Base-by-base conservation (phyloP, 53 echinoderm and acorn worm genomes). In the Zoroaster sp. region DNA sequence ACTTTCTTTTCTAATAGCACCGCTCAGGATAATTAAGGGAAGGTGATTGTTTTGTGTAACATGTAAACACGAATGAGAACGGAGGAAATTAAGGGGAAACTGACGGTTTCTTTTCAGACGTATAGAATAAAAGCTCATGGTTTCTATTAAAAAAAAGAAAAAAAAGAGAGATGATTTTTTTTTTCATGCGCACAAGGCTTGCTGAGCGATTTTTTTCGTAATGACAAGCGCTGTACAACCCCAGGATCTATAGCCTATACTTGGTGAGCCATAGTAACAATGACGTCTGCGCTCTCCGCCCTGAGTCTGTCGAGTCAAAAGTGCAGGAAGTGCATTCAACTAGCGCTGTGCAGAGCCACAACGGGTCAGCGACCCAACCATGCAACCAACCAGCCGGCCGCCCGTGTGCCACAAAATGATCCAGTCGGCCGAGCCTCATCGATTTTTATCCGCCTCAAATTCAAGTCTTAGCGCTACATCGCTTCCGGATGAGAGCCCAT, bases 291-390 rank as follows among this genome's bases (percentile, higher is more conserved):
- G 45, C 69, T n/a, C 66, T 77, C 33, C 69, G 38, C 44, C 77
- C 49, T 68, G 77, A 77, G 82, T 32, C 82, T 43, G 43, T 17
- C 43, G 68, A 82, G 76, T 88, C 77, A 88, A 88, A 88, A 88
- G 88, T 88, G 69, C 88, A 77, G 66, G 76, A 88, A 88, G 88
- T 88, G 69, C 88, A 88, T 77, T 88, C 88, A 88, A 88, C 88
- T 88, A 88, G 77, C 77, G 35, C 77, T 34, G 68, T 77, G 77
- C 44, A 34, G 67, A 77, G 77, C 76, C 74, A 77, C 77, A 72
- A 30, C 69, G 88, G 88, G 88, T 88, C 77, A 88, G 66, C 77
- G 88, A 88, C 88, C 88, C 88, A 76, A 75, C 67, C 51, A 45
- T 67, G 32, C 65, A 63, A 35, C 46, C 77, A 88, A 69, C 68